phyloP scores from a whole-genome alignment of 2,797 vertebrate species.

The Eurystomus glaucurus region DNA sequence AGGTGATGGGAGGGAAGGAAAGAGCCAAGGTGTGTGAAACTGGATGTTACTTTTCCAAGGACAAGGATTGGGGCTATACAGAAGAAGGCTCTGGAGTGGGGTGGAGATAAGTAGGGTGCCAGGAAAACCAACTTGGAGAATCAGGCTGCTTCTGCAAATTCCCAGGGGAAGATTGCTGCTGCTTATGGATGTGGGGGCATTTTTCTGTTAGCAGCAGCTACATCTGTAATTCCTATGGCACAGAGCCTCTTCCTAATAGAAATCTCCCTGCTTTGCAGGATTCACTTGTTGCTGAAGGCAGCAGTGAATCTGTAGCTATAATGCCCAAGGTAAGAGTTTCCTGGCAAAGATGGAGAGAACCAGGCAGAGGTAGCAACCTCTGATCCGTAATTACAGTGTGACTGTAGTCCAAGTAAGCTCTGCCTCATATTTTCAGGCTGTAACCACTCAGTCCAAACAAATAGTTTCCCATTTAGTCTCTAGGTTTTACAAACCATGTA shows the following conservation, averaged over 20 bases:
- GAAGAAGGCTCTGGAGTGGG: accelerated
- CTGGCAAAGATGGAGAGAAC: background rate
- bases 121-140: background rate
- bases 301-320: background rate
- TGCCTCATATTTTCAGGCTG: background rate
- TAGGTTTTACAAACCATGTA: background rate
- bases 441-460: background rate
- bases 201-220: background rate
- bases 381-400: background rate
- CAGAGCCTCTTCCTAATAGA: background rate
- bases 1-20: background rate
- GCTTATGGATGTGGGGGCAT: background rate
- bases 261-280: background rate
- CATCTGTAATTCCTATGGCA: background rate
- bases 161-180: background rate
- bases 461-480: background rate
- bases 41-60: background rate
- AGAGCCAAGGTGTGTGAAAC: background rate
- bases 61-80: background rate
- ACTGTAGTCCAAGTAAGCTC: background rate
- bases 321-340: background rate
- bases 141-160: background rate
- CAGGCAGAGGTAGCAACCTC: background rate
- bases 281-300: background rate
- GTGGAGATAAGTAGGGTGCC: background rate